Evolutionary conservation across 2,797 vertebrate species (phyloP).

Genomic region (Numenius phaeopus): DNA sequence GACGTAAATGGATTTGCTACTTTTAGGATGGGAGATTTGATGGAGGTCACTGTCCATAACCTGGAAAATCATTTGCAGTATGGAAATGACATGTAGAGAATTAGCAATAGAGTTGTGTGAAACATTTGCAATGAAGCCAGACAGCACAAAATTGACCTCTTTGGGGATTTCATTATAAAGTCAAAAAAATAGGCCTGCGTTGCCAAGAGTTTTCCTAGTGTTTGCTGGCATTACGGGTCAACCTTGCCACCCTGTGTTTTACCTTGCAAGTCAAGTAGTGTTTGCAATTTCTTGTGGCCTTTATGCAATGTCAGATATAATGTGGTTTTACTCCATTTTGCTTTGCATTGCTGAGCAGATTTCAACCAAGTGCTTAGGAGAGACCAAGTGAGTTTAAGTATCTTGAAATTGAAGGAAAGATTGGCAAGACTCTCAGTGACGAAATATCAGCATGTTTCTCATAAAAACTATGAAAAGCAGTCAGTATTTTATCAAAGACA

Average conservation of each 20-base stretch:
- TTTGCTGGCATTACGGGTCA: not conserved
- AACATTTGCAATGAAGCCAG: slow-evolving; percentile 6
- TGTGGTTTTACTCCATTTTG: not conserved
- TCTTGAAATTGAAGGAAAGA: not conserved
- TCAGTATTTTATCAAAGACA: not conserved
- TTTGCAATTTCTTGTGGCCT: slow-evolving; percentile 19
- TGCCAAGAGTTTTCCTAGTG: not conserved
- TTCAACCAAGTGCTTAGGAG: not conserved
- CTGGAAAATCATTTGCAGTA: not conserved
- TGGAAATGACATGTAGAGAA: slow-evolving; percentile 7
- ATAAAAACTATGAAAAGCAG: not conserved
- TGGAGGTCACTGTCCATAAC: not conserved
- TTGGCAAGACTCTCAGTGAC: not conserved
- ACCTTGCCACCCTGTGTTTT: slow-evolving; percentile 13
- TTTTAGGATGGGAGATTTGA: not conserved
- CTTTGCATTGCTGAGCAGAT: not conserved
- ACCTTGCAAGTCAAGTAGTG: not conserved
- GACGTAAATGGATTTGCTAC: not conserved
- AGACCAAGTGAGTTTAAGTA: not conserved
- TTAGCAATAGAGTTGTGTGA: not conserved
- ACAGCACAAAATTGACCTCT: slow-evolving; percentile 5
- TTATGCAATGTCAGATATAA: not conserved
- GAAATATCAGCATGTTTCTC: not conserved
- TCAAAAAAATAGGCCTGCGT: not conserved
- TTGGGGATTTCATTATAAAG: not conserved